Evolutionary conservation across 2,888 invertebrate species (phyloP), one percentile per base, ranked within the genome.

Genomic region (Digitonthophagus gazella): DNA sequence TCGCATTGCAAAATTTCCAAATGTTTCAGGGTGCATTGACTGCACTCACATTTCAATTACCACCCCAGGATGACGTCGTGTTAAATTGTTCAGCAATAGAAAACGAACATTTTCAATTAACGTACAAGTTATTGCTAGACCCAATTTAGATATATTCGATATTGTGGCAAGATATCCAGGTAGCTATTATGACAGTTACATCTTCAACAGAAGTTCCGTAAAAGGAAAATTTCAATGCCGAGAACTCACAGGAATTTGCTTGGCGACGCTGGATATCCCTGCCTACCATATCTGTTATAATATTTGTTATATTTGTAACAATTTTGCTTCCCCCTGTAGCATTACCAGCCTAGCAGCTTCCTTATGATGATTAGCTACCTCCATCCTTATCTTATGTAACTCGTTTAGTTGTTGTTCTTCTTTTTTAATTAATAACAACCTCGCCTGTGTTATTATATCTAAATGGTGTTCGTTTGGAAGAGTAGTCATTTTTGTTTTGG

Each of bases 241-340:
- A 22, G 65, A 65, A 65, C 16, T 65, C 14, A 6, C 44, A 55
- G 56, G 55, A 0, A 16, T 55, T 16, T 65, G 55, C 16, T 65
- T 6, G 65, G 65, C 14, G 65, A 66, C 57, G 57, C 19, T 66
- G 66, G 66, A 14, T 66, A 66, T 20, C 58, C 20, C 15, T 18
- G 14, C n/a, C 19, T 20, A 20, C 58, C 3, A 11, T 66, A 66
- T 28, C 22, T 66, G 14, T 57, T 66, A 2, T 5, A 11, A 57
- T 14, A 57, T 11, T 57, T 57, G 14, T 5, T 57, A 15, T 57
- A 8, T 57, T 57, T 57, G 5, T 57, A 15, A 15, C 16, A 57
- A 57, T 57, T 57, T 57, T 2, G 57, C 57, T 57, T 57, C 57
- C n/a, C 16, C n/a, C n/a, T n/a, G n/a, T n/a, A n/a, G n/a, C n/a